Base-by-base conservation (phyloP, 30 jellyfish, hydroid and myxozoan species). In the Chrysaora quinquecirrha region DNA sequence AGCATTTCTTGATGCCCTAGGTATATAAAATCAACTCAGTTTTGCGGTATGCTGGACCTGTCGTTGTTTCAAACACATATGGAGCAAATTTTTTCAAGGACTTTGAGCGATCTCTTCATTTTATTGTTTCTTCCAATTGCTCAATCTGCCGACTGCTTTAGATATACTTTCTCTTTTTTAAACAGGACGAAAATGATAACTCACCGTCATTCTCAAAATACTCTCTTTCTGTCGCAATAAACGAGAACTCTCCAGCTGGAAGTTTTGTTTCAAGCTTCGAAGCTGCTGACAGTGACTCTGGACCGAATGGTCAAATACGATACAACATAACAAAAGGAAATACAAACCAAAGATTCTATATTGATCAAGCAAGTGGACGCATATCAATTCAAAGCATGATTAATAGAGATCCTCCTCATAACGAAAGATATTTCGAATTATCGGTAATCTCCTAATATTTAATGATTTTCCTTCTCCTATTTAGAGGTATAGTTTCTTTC, bases 251-350 rank as follows among this genome's bases (percentile, higher is more conserved):
- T 46, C 19, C 64, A 46, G 70, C 46, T 10, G 95, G 88, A 38
- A 71, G 68, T 35, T 38, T 68, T 22, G n/a, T 84, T 31, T 66
- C 83, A 2, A 60, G 24, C 43, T 14, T 84, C 28, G 9, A 47
- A 20, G 98, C 96, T 10, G 22, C 66, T 16, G 98, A 91, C 65
- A 54, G 62, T 2, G 98, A 91, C 54, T 67, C 78, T 11, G 96
- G 96, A 9, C 47, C 29, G 7, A 78, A 61, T 64, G 95, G 88
- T 28, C 47, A 85, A 64, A 94, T 91, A 12, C 0, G 25, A 11
- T 86, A 78, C 56, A 28, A 67, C 7, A 27, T 91, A 2, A 29
- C 22, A 2, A 68, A 82, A 48, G 94, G 89, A 14, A 73, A 73
- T 22, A 64, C 52, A 3, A 31, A 62, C 38, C 43, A 64, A 4